Evolutionary conservation across 23 tunicate species (phyloP).

Genomic region (Aplidium turbinatum): DNA sequence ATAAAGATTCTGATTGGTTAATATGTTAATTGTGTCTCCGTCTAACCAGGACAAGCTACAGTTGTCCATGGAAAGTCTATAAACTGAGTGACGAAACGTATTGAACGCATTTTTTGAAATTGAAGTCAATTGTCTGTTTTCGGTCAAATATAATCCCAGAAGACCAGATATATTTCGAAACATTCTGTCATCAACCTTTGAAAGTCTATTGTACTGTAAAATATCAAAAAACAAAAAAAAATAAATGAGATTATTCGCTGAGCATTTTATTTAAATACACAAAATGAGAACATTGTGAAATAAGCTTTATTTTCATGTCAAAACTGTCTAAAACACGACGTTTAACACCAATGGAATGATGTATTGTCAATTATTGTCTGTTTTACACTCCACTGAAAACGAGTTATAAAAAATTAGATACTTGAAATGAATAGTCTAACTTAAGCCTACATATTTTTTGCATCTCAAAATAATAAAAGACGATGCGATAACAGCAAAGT

Average conservation of each 20-base stretch:
- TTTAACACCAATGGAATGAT: too few relatives aligned
- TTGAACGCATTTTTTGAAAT: slow-evolving; percentile 33
- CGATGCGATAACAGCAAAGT: too few relatives aligned
- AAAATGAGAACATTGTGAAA: background rate
- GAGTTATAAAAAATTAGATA: too few relatives aligned
- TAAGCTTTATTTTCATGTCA: too few relatives aligned
- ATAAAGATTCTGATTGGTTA: slow-evolving; percentile 26
- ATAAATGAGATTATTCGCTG: too few relatives aligned
- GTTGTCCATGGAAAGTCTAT: slow-evolving; percentile 46
- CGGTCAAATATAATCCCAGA: slow-evolving; percentile 35
- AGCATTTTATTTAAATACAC: slow-evolving; percentile 2
- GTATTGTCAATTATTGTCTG: too few relatives aligned
- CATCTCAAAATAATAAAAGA: too few relatives aligned
- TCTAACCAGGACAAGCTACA: slow-evolving; percentile 27
- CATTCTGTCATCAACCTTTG: slow-evolving; percentile 6
- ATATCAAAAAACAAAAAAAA: slow-evolving; percentile 3
- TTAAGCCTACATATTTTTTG: too few relatives aligned
- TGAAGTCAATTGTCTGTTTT: slow-evolving; percentile 19
- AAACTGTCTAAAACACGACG: too few relatives aligned
- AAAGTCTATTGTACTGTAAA: slow-evolving; percentile 28
- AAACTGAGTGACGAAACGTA: slow-evolving; percentile 17
- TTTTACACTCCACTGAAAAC: too few relatives aligned
- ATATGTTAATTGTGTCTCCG: slow-evolving; percentile 17
- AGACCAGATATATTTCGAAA: slow-evolving; percentile 22
- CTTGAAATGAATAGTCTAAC: too few relatives aligned